phyloP scores from a whole-genome alignment of 1,140 invertebrate species.

The Amphibalanus amphitrite region DNA sequence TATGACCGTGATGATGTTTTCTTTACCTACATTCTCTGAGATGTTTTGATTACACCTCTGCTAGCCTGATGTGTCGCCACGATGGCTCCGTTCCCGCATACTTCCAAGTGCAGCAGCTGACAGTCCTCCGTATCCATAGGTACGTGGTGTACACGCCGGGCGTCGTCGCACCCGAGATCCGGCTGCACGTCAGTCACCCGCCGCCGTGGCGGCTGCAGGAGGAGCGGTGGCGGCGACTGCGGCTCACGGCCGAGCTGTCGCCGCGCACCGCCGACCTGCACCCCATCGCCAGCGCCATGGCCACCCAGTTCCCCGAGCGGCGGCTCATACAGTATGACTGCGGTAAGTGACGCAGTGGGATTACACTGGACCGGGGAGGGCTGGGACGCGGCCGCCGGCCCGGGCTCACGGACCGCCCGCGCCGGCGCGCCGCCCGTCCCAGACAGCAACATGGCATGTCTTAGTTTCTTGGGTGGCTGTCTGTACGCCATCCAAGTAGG shows the following conservation, averaged over 20 bases:
- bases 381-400: no score
- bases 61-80: not conserved
- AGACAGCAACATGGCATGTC: not conserved
- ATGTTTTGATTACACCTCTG: not conserved
- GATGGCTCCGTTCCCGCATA: not conserved
- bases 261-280: conserved; percentile 42
- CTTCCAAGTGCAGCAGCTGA: not conserved
- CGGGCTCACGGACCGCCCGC: no score
- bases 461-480: not conserved
- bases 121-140: not conserved
- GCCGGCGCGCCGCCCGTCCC: no score
- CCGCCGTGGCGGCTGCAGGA: conserved; percentile 39
- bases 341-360: conserved; percentile 42
- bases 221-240: conserved; percentile 29
- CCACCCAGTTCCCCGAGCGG: conserved; percentile 92
- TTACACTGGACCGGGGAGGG: not conserved
- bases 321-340: conserved; percentile 97
- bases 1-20: not conserved
- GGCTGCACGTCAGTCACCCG: conserved; percentile 49
- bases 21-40: not conserved
- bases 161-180: conserved; percentile 40
- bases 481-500: not conserved
- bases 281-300: conserved; percentile 51
- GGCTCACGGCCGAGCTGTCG: conserved; percentile 35
- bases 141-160: conserved; percentile 45